Evolutionary conservation across 2,113 vertebrate species (phyloP), one percentile per base, ranked within the genome.

Genomic region (Mola mola): DNA sequence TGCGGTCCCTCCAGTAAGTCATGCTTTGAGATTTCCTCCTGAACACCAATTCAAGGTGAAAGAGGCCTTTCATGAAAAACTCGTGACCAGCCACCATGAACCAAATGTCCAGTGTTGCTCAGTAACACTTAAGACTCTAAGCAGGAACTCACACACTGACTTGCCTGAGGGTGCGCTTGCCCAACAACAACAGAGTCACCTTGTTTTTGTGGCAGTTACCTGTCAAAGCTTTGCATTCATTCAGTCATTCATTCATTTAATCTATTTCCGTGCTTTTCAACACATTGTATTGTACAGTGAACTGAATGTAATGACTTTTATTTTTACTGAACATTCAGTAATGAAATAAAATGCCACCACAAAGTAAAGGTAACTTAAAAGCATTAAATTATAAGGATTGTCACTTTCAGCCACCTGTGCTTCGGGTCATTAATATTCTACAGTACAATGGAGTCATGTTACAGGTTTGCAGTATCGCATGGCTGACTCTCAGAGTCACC

Each of bases 371-470:
- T n/a, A n/a, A n/a, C n/a, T 10, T 24, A 3, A 41, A 36, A 43
- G 3, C 34, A 50, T 22, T 6, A 6, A 31, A 17, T 16, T 2
- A 15, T 13, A 28, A 57, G n/a, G 47, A 6, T 8, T 13, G 26
- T 47, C 21, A 55, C 38, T 46, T 69, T 63, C 25, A 26, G 8
- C 36, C 41, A 40, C 38, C 31, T 51, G 49, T 13, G 22, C 4
- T 15, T 31, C 15, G 17, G 11, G 8, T 11, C 9, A 17, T 13
- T 47, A 10, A n/a, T n/a, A n/a, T n/a, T n/a, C n/a, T n/a, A n/a
- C n/a, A n/a, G n/a, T n/a, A n/a, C n/a, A n/a, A n/a, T 2, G 15
- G 34, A 25, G 33, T 53, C 44, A 31, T 21, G 40, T 48, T 15
- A 41, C 37, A 40, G 19, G 13, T 44, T 46, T 52, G 15, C 4